These are phyloP conservation scores for Saguinus oedipus DNA, from an alignment of 2,797 vertebrate genomes.

Conservation along the genomic window DNA sequence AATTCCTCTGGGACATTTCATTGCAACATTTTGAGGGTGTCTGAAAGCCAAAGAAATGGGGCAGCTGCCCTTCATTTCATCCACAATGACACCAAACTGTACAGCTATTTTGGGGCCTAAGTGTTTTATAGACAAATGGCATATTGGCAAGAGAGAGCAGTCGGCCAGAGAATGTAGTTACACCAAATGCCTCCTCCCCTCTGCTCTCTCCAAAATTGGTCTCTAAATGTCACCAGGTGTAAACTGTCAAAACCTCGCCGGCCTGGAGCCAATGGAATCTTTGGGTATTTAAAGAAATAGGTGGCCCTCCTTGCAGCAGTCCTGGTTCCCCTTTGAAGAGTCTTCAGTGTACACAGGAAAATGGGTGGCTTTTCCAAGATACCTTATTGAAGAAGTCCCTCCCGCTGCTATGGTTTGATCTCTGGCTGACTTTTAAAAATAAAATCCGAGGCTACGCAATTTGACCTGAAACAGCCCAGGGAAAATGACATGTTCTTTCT, in stretches of 20 bases:
- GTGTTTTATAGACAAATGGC: neutral
- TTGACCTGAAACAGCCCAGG: neutral
- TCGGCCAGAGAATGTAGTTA: neutral
- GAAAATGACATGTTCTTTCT: neutral
- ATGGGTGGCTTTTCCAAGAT: neutral
- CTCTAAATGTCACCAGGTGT: slow-evolving; percentile 56
- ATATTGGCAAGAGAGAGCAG: neutral
- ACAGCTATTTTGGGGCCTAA: slow-evolving; percentile 55
- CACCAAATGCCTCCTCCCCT: neutral
- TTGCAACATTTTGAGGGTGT: neutral
- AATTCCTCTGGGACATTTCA: neutral
- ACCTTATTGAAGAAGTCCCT: neutral
- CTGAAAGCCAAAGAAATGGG: slow-evolving; percentile 22
- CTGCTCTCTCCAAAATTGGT: neutral
- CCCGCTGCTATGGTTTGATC: neutral
- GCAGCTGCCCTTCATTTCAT: slow-evolving; percentile 53
- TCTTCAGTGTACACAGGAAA: neutral
- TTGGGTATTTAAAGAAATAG: neutral
- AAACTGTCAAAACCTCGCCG: neutral
- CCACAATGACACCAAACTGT: neutral
- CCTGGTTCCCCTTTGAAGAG: neutral
- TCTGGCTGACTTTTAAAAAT: neutral
- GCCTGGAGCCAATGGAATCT: neutral
- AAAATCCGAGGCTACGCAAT: neutral
- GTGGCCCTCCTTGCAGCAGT: neutral